Evolutionary conservation across 2,888 invertebrate species (phyloP).

Genomic region (Nemotelus nigrinus): DNA sequence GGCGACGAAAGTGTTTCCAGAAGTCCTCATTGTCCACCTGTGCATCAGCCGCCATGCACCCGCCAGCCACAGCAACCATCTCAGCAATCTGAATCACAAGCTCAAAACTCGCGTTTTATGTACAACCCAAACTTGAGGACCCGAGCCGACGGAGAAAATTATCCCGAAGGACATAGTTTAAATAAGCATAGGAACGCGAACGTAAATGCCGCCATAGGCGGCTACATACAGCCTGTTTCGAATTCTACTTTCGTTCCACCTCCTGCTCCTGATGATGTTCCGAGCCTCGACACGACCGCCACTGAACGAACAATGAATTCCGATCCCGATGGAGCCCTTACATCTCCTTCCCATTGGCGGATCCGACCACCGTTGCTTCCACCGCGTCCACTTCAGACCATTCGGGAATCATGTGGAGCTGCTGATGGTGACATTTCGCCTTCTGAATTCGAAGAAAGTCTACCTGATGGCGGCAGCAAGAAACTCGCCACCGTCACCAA

Average conservation of each 20-base stretch:
- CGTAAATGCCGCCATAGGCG: neutral
- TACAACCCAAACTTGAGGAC: slow-evolving; percentile 54
- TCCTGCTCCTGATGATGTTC: neutral
- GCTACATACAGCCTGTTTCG: neutral
- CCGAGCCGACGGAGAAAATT: slow-evolving; percentile 58
- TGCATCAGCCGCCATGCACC: slow-evolving; percentile 33
- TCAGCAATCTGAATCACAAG: slow-evolving; percentile 2
- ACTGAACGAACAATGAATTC: slow-evolving; percentile 10
- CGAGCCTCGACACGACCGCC: neutral
- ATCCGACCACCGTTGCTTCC: neutral
- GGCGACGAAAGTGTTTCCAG: slow-evolving; percentile 44
- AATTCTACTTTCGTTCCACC: neutral
- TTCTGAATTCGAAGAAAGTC: slow-evolving; percentile 32
- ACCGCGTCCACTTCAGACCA: slow-evolving; percentile 13
- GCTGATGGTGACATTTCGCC: slow-evolving; percentile 37
- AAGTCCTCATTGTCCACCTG: slow-evolving; percentile 22
- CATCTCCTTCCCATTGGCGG: neutral
- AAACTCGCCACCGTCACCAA: slow-evolving; percentile 51
- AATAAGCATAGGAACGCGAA: slow-evolving; percentile 6
- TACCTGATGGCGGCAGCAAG: slow-evolving; percentile 49
- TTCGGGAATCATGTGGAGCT: slow-evolving; percentile 38
- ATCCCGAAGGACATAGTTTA: slow-evolving; percentile 45
- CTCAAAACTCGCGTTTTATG: neutral
- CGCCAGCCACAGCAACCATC: slow-evolving; percentile 12
- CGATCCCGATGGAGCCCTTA: neutral